phyloP scores from a whole-genome alignment of 2,797 vertebrate genomes.

The Alcedo quadribrachys region DNA sequence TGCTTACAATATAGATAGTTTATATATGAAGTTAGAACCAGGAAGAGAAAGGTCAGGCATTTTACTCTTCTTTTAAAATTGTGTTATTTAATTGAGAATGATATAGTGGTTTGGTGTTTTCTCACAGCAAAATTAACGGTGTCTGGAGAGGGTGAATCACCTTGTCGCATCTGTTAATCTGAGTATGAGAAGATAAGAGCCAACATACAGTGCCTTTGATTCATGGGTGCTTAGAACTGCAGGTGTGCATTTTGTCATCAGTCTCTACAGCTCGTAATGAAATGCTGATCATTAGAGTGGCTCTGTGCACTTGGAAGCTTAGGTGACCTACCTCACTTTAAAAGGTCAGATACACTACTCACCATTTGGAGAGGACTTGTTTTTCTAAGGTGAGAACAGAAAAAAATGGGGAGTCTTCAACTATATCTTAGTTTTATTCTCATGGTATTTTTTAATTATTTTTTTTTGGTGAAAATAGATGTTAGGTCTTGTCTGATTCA shows the following conservation, averaged over 20 bases:
- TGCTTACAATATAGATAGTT: neutral
- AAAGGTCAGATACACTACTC: neutral
- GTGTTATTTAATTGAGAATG: neutral
- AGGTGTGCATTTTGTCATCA: conserved; percentile 7
- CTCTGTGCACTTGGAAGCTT: neutral
- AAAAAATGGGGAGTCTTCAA: neutral
- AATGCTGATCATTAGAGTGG: neutral
- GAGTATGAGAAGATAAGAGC: neutral
- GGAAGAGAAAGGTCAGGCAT: neutral
- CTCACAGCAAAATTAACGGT: conserved; percentile 1
- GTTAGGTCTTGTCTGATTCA: neutral
- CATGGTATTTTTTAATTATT: neutral
- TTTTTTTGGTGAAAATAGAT: neutral
- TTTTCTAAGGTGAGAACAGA: neutral
- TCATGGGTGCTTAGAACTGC: neutral
- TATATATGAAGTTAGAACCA: neutral
- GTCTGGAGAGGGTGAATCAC: conserved; percentile 44
- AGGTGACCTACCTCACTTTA: neutral
- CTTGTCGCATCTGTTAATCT: conserved; percentile 4
- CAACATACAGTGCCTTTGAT: conserved; percentile 3
- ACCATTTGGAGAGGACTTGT: neutral
- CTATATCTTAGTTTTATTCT: neutral
- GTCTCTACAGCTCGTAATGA: neutral
- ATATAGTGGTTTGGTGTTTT: conserved; percentile 5
- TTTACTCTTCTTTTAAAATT: neutral